Evolutionary conservation across 2,797 vertebrate genomes (phyloP).

Genomic region (Chiloscyllium punctatum): DNA sequence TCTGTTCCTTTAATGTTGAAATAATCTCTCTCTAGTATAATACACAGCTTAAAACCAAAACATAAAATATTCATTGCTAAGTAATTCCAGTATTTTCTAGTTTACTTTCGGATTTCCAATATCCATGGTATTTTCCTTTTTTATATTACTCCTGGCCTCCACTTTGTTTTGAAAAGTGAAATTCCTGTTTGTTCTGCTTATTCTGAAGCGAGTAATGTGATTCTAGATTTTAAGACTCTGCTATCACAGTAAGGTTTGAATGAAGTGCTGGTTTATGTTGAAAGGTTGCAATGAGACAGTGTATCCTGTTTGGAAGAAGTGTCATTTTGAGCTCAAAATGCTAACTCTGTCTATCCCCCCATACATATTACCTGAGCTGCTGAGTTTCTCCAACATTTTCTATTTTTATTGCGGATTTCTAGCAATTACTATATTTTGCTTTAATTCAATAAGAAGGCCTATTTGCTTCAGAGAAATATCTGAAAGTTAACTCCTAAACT

Average conservation of each 20-base stretch:
- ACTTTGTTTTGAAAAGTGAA: neutral
- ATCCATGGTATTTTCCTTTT: neutral
- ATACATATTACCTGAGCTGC: too few species aligned
- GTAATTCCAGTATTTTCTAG: neutral
- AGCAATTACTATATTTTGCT: too few species aligned
- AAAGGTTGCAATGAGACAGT: neutral
- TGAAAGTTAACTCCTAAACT: neutral
- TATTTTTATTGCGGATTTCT: too few species aligned
- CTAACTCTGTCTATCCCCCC: too few species aligned
- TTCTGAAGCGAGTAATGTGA: neutral
- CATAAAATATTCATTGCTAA: neutral
- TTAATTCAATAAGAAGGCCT: neutral
- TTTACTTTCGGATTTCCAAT: neutral
- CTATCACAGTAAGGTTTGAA: neutral
- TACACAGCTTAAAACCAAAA: neutral
- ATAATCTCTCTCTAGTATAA: constrained; percentile 17
- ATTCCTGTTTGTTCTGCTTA: neutral
- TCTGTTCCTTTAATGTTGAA: neutral
- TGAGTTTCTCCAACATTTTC: too few species aligned
- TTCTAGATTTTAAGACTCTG: neutral
- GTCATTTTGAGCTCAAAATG: too few species aligned
- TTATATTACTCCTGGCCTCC: neutral
- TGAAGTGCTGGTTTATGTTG: neutral
- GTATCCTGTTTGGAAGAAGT: too few species aligned
- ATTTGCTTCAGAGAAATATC: neutral